Evolutionary conservation across 2,888 invertebrate species (phyloP), one percentile per base, ranked within the genome.

Genomic region (Fabriciana adippe): DNA sequence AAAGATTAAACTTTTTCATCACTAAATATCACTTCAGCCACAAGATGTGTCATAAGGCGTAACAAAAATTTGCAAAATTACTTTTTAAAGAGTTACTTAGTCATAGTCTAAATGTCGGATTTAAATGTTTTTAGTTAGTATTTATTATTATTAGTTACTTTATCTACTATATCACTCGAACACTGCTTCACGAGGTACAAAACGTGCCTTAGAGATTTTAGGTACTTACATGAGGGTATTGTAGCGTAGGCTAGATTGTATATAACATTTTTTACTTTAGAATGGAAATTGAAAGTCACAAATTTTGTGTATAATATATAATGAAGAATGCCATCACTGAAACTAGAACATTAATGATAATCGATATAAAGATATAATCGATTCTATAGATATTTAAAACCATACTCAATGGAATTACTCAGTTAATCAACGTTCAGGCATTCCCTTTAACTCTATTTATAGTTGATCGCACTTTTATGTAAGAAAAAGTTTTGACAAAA

Each of bases 211-310:
- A 86, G 67, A 64, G 53, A 61, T 64, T 53, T 69, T 69, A 80
- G 76, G 73, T 85, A 84, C 83, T 84, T 77, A 79, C 78, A 87
- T 89, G 88, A 90, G 90, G 90, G 89, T 90, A 88, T 82, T 83
- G 51, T 84, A 80, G 66, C 70, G 72, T 81, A 83, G 81, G 77
- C 78, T 64, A 68, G 81, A 81, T 75, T 88, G 89, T 88, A 86
- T 74, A 87, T 89, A 90, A 65, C 53, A 60, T 65, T 61, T 68
- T 59, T 69, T 78, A 76, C 66, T 74, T 69, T 69, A 75, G 67
- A 73, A 74, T 68, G 68, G 51, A 62, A 60, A 47, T 67, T 57
- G 66, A 56, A 64, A 66, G 69, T 71, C 69, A 69, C 72, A 48
- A 68, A 66, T 45, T 51, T 18, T 57, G n/a, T 66, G 54, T 41